Base-by-base conservation (phyloP, 2,113 vertebrate species). In the Burhinus bistriatus region DNA sequence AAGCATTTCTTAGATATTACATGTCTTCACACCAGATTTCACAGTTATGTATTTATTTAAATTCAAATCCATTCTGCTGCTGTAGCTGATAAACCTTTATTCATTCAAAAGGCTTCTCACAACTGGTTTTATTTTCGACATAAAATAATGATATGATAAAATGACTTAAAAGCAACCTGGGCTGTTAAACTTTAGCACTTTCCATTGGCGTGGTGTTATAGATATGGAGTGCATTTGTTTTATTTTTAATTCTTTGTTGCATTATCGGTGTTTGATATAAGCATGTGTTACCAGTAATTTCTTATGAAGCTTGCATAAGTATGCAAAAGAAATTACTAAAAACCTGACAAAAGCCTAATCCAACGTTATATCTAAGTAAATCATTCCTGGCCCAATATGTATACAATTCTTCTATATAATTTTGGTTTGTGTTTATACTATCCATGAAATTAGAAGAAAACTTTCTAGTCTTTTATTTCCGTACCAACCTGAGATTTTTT, bases 401-500 rank as follows among this genome's bases (percentile, higher is more conserved):
- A 51, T 40, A 20, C 29, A 68, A 1, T 85, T 59, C 7, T 69
- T 77, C 66, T 62, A 11, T 19, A 18, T 7, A 14, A 62, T 87
- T 94, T 92, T 11, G 32, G 51, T 65, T 78, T 82, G 54, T 93
- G 30, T 68, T 97, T 95, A 44, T 85, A 76, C 69, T 86, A 76
- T 47, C 64, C 72, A 61, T 87, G 58, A 81, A 92, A 83, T 97
- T 57, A 71, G 58, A 90, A 95, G 76, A 38, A 87, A 80, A 91
- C 45, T 91, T 93, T 84, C 27, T 83, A 85, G 58, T 85, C 47
- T 90, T 54, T 77, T 57, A 54, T 51, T 93, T 92, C 82, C 21
- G 20, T 89, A 92, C 89, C 62, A 70, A 26, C 66, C 64, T 92
- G 91, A 90, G n/a, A 49, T 69, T 80, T 94, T 96, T 96, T 83